A percentile compares a stretch with the other conserved stretches of the same genome.
Conservation (phyloP, 2,888 invertebrate species). For the Acanthococcus lagerstroemiae region DNA sequence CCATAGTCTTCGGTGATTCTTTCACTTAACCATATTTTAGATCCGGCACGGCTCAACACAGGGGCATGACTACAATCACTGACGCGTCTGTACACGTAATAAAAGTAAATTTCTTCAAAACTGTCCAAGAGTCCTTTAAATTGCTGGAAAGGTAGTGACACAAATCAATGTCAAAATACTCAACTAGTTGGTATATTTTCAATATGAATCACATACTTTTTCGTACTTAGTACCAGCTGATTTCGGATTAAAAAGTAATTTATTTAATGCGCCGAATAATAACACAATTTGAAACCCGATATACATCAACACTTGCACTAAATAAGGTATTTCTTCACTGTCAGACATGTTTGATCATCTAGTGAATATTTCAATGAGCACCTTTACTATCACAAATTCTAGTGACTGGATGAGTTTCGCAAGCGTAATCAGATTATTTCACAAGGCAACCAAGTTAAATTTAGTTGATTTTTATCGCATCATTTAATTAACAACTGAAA, state of each 20-base stretch:
- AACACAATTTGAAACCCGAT: constrained; percentile 20
- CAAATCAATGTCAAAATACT: neutral
- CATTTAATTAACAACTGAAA: too few species aligned
- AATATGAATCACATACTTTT: too few species aligned
- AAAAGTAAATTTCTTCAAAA: constrained; percentile 80
- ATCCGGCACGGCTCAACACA: constrained; percentile 85
- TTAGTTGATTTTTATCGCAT: too few species aligned
- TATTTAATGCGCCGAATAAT: constrained; percentile 15
- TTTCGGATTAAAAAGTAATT: constrained; percentile 18
- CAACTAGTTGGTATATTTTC: too few species aligned
- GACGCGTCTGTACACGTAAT: constrained; percentile 84
- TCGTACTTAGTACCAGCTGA: neutral
- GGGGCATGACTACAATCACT: constrained; percentile 94
- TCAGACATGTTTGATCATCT: too few species aligned
- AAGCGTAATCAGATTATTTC: too few species aligned
- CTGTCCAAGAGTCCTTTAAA: constrained; percentile 72
- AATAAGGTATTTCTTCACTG: constrained; percentile 9
- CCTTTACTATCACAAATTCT: too few species aligned
- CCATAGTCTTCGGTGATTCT: constrained; percentile 75
- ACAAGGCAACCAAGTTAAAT: too few species aligned
- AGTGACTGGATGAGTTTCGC: too few species aligned
- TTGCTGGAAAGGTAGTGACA: constrained; percentile 48
- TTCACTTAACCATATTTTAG: constrained; percentile 74
- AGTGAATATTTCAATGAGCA: too few species aligned
- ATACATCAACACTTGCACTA: constrained; percentile 4